phyloP scores from a whole-genome alignment of 2,888 invertebrate genomes.

The Asteroscopus sphinx region DNA sequence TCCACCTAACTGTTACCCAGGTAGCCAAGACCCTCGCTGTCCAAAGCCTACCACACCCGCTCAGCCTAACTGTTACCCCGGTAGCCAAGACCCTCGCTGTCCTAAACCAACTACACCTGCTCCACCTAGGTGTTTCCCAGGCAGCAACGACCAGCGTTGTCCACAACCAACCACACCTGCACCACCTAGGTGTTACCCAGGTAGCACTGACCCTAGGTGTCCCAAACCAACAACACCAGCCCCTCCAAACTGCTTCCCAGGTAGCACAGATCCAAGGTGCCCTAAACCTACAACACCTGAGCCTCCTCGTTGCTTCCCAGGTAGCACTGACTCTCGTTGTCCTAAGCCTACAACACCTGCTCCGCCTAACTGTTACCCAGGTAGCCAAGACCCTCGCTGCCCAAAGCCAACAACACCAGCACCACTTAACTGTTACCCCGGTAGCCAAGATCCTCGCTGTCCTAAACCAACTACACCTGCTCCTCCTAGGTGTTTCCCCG shows the following conservation, averaged over 20 bases:
- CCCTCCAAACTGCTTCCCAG: constrained; percentile 56
- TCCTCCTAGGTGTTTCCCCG: constrained; percentile 57
- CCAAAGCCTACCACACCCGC: constrained; percentile 51
- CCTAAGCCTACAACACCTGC: constrained; percentile 62
- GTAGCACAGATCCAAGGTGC: constrained; percentile 55
- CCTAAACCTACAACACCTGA: constrained; percentile 57
- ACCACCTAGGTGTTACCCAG: constrained; percentile 67
- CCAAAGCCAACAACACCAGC: constrained; percentile 58
- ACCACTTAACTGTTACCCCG: constrained; percentile 43
- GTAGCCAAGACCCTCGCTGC: constrained; percentile 53
- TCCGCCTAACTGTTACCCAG: constrained; percentile 55
- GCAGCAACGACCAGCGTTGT: constrained; percentile 59
- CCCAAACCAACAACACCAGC: constrained; percentile 60
- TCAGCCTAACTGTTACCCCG: constrained; percentile 49
- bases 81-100: constrained; percentile 51
- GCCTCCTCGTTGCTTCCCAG: constrained; percentile 57
- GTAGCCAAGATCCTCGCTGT: constrained; percentile 54
- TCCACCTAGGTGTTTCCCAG: constrained; percentile 64
- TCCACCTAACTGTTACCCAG: constrained; percentile 55
- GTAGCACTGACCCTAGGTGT: constrained; percentile 62
- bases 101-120: constrained; percentile 58
- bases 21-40: constrained; percentile 51
- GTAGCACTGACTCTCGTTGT: constrained; percentile 47
- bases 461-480: constrained; percentile 60
- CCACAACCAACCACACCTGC: constrained; percentile 59